Percentiles rank a stretch among this genome's conserved stretches.
Evolutionary conservation across 2,797 vertebrate species (phyloP).

Genomic region (Phrynocephalus vlangalii): DNA sequence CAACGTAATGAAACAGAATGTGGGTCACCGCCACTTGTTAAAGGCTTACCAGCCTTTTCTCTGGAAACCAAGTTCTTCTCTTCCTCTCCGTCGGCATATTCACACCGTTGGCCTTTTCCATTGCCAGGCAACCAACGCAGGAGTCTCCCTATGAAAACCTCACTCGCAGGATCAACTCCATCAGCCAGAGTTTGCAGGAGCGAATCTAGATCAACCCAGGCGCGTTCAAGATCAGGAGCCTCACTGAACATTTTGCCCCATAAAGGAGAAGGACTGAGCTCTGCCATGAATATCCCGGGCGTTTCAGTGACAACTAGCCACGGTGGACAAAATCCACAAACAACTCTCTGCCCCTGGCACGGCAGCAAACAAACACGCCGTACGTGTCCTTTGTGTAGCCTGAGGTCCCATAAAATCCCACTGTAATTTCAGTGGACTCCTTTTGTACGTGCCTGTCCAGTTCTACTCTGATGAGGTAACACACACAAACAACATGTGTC

Average conservation of each 20-base stretch:
- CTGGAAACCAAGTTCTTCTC: background rate
- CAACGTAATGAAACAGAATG: background rate
- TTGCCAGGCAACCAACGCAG: constrained; percentile 71
- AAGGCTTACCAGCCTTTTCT: background rate
- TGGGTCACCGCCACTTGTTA: no score
- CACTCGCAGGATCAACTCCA: constrained; percentile 40
- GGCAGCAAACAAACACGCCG: no score
- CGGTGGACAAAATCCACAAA: background rate
- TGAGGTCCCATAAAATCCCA: background rate
- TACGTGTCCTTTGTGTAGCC: no score
- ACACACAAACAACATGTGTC: no score
- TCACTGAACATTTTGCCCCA: rapidly evolving
- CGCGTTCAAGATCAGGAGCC: constrained; percentile 19
- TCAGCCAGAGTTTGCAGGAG: background rate
- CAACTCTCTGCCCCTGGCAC: background rate
- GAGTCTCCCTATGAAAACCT: constrained; percentile 82
- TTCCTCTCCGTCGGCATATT: background rate
- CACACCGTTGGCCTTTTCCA: background rate
- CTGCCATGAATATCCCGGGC: no score
- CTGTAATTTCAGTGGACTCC: background rate
- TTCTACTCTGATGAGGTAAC: no score
- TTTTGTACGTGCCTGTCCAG: no score
- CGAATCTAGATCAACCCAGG: rapidly evolving
- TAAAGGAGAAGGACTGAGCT: no score
- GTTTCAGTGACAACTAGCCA: background rate